A percentile compares a stretch with the other conserved stretches of the same genome.
These are phyloP conservation scores for Miichthys miiuy DNA, from an alignment of 2,797 vertebrate genomes.

Conservation along the genomic window DNA sequence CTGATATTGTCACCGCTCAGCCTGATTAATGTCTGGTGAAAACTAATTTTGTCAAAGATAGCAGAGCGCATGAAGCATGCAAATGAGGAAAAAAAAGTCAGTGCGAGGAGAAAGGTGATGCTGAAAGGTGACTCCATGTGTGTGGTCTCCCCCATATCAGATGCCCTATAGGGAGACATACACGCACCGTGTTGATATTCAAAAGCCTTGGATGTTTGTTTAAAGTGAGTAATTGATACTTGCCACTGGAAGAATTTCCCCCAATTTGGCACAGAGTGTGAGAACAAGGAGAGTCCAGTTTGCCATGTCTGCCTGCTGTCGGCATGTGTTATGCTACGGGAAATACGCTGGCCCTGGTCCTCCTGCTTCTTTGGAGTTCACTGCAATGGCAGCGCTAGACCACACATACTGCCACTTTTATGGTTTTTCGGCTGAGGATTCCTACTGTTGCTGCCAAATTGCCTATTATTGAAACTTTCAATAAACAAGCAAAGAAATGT, in stretches of 20 bases:
- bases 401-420: constrained; percentile 87
- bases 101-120: constrained; percentile 60
- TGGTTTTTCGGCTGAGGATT: constrained; percentile 73
- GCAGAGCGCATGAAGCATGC: neutral
- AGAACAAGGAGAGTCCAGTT: constrained; percentile 82
- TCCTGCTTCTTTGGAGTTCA: constrained; percentile 67
- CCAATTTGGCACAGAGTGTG: constrained; percentile 81
- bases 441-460: constrained; percentile 73
- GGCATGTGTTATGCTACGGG: constrained; percentile 78
- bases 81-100: constrained; percentile 33
- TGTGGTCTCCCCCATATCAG: constrained; percentile 79
- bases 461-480: constrained; percentile 76
- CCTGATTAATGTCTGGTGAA: constrained; percentile 13
- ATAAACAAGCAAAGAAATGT: constrained; percentile 77
- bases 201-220: constrained; percentile 79
- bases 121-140: constrained; percentile 74
- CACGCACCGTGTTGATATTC: constrained; percentile 76
- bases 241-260: constrained; percentile 81
- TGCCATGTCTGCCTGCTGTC: constrained; percentile 82
- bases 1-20: constrained; percentile 17
- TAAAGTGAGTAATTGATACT: constrained; percentile 84
- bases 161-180: constrained; percentile 70
- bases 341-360: constrained; percentile 71
- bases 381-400: constrained; percentile 85
- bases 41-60: constrained; percentile 16